Base-by-base conservation (phyloP, 2,113 vertebrate genomes). In the Panthera tigris region DNA sequence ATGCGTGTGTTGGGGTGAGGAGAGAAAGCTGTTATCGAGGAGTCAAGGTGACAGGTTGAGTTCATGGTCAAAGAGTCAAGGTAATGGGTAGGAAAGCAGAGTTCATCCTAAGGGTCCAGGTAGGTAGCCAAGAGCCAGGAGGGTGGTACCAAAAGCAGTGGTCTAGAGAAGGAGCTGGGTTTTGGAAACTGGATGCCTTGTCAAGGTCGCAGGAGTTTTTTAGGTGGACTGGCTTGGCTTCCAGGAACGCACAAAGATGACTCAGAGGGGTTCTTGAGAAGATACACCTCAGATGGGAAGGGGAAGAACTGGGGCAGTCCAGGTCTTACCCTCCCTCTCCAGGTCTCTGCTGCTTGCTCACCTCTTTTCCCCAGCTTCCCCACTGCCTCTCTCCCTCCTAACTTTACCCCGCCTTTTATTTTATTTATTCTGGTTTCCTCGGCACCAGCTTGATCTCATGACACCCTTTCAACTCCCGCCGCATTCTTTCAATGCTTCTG, bases 311-410 rank as follows among this genome's bases (percentile, higher is more conserved):
- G 0, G 6, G 55, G n/a, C 27, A 14, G 15, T 21, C 31, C 8
- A 0, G 0, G 21, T 39, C 19, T 19, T 45, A 23, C 16, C 14
- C 33, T 25, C 21, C 19, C 27, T 12, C 29, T 8, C 5, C 0
- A 1, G 74, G 50, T 21, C 18, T 86, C 61, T 82, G 65, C n/a
- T 33, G 31, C 29, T 74, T 63, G 48, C 15, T 81, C 27, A 31
- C 25, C 65, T 93, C 66, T 84, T 45, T 27, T 21, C 27, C 33
- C 7, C 57, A 10, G 71, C 36, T 50, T 63, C 39, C 19, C 78
- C 55, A 16, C 27, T 74, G 48, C 65, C n/a, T 73, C 6, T 45
- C 31, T 81, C 18, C 19, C 29, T 39, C 1, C 0, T 31, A n/a
- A n/a, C 8, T 66, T 52, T 71, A 25, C 57, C 61, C 71, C 68